Conservation (phyloP, 2,888 invertebrate genomes). For the Cyclophora albipunctata region DNA sequence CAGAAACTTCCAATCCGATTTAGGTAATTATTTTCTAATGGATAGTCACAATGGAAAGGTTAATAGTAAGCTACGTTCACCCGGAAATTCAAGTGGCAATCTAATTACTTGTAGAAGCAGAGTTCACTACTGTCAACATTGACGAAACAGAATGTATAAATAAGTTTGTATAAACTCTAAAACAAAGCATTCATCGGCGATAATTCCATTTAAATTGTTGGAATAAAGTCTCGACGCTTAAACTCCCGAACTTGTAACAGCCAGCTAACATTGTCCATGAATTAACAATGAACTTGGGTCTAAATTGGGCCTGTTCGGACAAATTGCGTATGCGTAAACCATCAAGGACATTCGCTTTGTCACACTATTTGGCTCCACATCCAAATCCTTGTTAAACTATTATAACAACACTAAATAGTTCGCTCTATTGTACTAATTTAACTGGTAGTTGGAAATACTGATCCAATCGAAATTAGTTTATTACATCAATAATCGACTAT, state of each 20-base stretch:
- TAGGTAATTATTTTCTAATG: too few species aligned
- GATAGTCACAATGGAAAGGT: too few species aligned
- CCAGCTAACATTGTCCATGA: slow-evolving; percentile 48
- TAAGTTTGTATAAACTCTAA: not conserved
- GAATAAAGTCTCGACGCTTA: slow-evolving; percentile 29
- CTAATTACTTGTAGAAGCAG: too few species aligned
- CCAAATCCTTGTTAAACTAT: slow-evolving; percentile 19
- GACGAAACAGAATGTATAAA: too few species aligned
- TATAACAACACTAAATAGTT: slow-evolving; percentile 31
- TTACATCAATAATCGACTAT: too few species aligned
- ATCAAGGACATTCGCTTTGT: slow-evolving; percentile 26
- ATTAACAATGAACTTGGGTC: slow-evolving; percentile 52
- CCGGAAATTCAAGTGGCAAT: too few species aligned
- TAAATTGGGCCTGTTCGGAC: slow-evolving; percentile 39
- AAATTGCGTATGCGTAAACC: slow-evolving; percentile 38
- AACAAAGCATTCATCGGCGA: slow-evolving; percentile 15
- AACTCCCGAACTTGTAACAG: slow-evolving; percentile 39
- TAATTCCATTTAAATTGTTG: slow-evolving; percentile 31
- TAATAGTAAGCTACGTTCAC: too few species aligned
- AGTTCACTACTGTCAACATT: too few species aligned
- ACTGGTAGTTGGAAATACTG: too few species aligned
- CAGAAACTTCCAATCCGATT: too few species aligned
- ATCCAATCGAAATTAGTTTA: too few species aligned
- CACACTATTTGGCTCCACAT: slow-evolving; percentile 28
- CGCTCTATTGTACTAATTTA: slow-evolving; percentile 1